These are phyloP conservation scores for Hycleus cichorii DNA, from an alignment of 1,140 invertebrate genomes.

Conservation along the genomic window DNA sequence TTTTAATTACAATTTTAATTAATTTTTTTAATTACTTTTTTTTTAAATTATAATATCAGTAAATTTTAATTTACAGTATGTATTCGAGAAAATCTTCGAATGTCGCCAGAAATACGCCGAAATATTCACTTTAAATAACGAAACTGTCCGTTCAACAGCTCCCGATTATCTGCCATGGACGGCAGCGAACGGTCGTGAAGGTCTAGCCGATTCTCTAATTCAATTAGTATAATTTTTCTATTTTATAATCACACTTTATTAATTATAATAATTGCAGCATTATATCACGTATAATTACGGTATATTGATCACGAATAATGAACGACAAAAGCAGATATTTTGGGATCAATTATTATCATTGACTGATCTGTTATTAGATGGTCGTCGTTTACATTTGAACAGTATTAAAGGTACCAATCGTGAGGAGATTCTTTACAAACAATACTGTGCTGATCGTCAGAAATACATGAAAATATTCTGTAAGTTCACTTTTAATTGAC, in stretches of 20 bases:
- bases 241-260: background rate
- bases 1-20: background rate
- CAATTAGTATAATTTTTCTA: conserved; percentile 40
- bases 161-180: conserved; percentile 62
- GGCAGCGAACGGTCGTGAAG: conserved; percentile 45
- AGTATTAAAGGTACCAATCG: conserved; percentile 56
- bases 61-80: conserved; percentile 36
- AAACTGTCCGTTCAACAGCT: conserved; percentile 33
- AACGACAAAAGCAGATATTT: conserved; percentile 47
- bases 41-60: too few relatives aligned
- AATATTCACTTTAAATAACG: conserved; percentile 42
- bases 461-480: conserved; percentile 47
- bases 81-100: conserved; percentile 51
- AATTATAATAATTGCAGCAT: conserved; percentile 38
- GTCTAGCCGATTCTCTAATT: conserved; percentile 48
- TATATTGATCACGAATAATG: conserved; percentile 47
- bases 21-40: too few relatives aligned
- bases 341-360: conserved; percentile 65
- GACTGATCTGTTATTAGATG: conserved; percentile 70
- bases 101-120: conserved; percentile 51
- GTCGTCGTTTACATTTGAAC: conserved; percentile 61
- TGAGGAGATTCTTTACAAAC: conserved; percentile 51
- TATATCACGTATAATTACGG: conserved; percentile 51
- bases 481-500: conserved; percentile 18
- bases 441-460: conserved; percentile 59